These are phyloP conservation scores for Mionectes macconnelli DNA, from an alignment of 2,113 vertebrate genomes.

Conservation along the genomic window DNA sequence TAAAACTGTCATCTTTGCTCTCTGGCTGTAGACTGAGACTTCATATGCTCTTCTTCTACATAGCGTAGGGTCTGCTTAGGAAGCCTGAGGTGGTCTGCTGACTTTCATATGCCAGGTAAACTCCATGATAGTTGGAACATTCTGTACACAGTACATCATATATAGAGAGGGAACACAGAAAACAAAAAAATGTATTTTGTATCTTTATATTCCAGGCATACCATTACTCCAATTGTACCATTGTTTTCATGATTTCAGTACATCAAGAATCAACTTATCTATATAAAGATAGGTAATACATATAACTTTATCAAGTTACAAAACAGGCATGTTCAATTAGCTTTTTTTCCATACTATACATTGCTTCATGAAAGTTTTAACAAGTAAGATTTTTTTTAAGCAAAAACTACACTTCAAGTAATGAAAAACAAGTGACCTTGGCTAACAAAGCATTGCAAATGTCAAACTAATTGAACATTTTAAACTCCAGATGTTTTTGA, in stretches of 20 bases:
- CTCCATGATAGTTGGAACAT: background rate
- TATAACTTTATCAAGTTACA: background rate
- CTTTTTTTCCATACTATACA: background rate
- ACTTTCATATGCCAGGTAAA: background rate
- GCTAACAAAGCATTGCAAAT: constrained; percentile 31
- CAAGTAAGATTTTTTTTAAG: background rate
- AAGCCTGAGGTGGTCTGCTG: background rate
- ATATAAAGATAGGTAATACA: background rate
- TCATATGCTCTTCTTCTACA: background rate
- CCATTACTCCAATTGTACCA: background rate
- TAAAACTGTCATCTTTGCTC: background rate
- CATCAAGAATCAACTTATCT: background rate
- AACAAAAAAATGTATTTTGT: background rate
- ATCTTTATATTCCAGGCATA: background rate
- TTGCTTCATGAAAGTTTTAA: constrained; percentile 22
- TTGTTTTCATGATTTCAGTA: background rate
- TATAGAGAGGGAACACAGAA: background rate
- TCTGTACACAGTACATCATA: background rate
- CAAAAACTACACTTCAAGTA: constrained; percentile 16
- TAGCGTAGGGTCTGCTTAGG: background rate
- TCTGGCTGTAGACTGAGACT: background rate
- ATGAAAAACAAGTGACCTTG: constrained; percentile 39
- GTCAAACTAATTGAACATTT: background rate
- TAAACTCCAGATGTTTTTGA: constrained; percentile 23
- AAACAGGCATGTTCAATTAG: background rate